phyloP scores from a whole-genome alignment of 2,113 vertebrate genomes.

The Pimephales promelas region DNA sequence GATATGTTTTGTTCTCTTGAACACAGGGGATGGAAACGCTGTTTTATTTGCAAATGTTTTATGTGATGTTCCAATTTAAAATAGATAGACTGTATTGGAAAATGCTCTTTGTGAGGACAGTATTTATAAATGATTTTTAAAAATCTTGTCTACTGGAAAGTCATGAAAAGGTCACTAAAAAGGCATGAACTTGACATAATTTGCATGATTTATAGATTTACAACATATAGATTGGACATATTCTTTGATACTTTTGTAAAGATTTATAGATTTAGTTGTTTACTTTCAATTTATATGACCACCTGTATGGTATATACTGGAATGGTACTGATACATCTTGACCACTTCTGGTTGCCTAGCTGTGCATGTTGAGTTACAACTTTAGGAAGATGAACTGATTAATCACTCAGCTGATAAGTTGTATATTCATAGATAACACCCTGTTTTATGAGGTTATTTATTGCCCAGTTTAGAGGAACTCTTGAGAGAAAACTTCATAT shows the following conservation, averaged over 20 bases:
- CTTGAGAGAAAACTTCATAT: background rate
- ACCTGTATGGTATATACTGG: too few relatives aligned
- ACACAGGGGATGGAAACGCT: too few relatives aligned
- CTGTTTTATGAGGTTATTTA: slow-evolving; percentile 6
- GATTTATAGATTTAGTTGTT: slow-evolving; percentile 14
- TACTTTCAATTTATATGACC: background rate
- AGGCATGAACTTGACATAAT: background rate
- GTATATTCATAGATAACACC: slow-evolving; percentile 26
- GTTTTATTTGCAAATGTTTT: too few relatives aligned
- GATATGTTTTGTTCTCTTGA: too few relatives aligned
- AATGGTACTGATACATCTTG: too few relatives aligned
- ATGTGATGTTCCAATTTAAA: too few relatives aligned
- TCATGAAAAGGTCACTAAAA: background rate
- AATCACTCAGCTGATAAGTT: background rate
- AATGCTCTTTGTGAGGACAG: background rate
- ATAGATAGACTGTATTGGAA: background rate
- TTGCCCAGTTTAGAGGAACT: slow-evolving; percentile 27
- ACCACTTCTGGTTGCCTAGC: slow-evolving; percentile 2
- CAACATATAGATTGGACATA: background rate
- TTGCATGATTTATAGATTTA: slow-evolving; percentile 14
- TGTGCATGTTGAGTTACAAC: background rate
- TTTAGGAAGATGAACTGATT: slow-evolving; percentile 4
- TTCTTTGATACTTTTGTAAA: background rate
- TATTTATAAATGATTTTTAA: background rate
- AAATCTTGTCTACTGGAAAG: background rate